Percentiles rank a stretch among this genome's conserved stretches.
phyloP scores from a whole-genome alignment of 1,140 invertebrate genomes.

The Antheraea pernyi region DNA sequence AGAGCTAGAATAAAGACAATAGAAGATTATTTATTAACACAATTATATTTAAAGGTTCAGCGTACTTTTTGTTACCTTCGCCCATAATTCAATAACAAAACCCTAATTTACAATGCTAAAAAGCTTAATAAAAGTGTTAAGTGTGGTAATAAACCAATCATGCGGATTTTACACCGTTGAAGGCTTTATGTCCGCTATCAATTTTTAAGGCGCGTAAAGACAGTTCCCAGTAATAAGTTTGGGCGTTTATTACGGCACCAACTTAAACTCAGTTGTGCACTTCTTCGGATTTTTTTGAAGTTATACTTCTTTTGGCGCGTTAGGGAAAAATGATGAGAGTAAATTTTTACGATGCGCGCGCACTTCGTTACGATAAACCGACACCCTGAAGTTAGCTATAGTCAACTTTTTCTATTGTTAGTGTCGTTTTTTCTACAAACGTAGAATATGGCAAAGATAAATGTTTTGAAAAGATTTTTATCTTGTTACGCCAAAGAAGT shows the following conservation, averaged over 20 bases:
- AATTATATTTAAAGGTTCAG: not conserved
- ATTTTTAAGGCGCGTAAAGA: not conserved
- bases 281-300: no score
- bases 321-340: no score
- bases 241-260: not conserved
- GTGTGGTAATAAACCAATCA: slow-evolving; percentile 28
- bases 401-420: no score
- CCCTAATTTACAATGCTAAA: slow-evolving; percentile 33
- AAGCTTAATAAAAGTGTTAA: slow-evolving; percentile 38
- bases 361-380: no score
- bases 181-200: not conserved
- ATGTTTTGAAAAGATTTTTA: no score
- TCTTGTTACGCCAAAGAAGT: no score
- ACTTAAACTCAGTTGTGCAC: no score
- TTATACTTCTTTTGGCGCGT: no score
- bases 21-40: not conserved
- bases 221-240: not conserved
- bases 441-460: no score
- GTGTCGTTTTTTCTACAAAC: no score
- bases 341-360: no score
- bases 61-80: not conserved
- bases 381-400: no score
- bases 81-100: slow-evolving; percentile 24
- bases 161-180: slow-evolving; percentile 21
- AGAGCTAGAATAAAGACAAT: not conserved